A percentile compares a stretch with the other conserved stretches of the same genome.
These are phyloP conservation scores for Myotis yumanensis DNA, from an alignment of 2,113 vertebrate genomes.

Conservation along the genomic window DNA sequence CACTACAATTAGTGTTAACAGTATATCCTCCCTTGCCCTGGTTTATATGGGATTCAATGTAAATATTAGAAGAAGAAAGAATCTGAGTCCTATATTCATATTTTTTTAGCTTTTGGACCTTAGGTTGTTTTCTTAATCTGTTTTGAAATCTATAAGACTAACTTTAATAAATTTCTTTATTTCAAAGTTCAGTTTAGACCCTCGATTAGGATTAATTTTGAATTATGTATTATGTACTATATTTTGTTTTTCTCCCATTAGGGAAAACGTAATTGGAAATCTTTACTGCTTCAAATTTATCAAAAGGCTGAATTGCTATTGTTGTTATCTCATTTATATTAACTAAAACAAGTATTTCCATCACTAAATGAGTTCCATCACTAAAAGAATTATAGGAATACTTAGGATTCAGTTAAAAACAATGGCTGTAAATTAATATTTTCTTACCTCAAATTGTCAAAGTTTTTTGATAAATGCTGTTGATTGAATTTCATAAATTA, in stretches of 20 bases:
- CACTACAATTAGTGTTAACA: neutral
- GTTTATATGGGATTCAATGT: neutral
- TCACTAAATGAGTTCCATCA: neutral
- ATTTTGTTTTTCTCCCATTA: constrained; percentile 46
- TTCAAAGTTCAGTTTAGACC: constrained; percentile 4
- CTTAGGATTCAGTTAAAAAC: neutral
- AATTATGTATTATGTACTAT: neutral
- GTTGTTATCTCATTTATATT: neutral
- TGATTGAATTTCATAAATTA: constrained; percentile 3
- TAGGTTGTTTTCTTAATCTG: neutral
- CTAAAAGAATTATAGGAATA: neutral
- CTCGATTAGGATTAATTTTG: neutral
- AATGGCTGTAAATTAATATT: neutral
- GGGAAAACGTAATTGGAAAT: neutral
- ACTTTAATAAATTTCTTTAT: neutral
- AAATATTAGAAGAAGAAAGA: neutral
- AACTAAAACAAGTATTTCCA: neutral
- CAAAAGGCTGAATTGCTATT: neutral
- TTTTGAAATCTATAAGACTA: neutral
- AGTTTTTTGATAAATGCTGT: neutral
- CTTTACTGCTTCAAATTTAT: constrained; percentile 5
- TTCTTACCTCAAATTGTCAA: neutral
- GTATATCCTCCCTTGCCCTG: too few species aligned
- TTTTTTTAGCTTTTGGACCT: neutral
- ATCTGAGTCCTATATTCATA: neutral